Percentiles rank a stretch among this genome's conserved stretches.
Evolutionary conservation across 1,140 invertebrate genomes (phyloP).

Genomic region (Leptinotarsa texana): DNA sequence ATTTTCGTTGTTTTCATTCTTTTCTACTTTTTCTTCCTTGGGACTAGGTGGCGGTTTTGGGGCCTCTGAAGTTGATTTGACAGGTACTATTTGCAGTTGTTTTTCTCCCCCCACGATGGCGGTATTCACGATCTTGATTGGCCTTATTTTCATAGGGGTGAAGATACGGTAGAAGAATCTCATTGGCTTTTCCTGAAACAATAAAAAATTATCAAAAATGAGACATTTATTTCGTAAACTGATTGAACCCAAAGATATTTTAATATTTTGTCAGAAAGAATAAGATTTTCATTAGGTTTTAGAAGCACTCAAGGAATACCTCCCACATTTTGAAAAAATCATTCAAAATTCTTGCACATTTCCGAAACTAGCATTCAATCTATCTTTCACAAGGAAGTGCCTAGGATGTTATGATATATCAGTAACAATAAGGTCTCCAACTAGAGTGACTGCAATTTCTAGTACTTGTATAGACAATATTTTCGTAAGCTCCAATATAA

Average conservation of each 20-base stretch:
- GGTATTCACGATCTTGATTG: slow-evolving; percentile 53
- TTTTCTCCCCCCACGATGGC: slow-evolving; percentile 44
- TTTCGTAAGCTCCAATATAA: too few relatives aligned
- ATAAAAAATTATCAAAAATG: slow-evolving; percentile 24
- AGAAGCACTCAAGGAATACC: too few relatives aligned
- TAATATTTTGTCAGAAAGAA: not conserved
- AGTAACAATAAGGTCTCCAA: too few relatives aligned
- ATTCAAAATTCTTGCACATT: too few relatives aligned
- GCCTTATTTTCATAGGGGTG: slow-evolving; percentile 51
- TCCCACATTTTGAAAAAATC: too few relatives aligned
- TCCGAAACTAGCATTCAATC: too few relatives aligned
- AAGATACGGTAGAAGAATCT: slow-evolving; percentile 66
- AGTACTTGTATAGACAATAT: too few relatives aligned
- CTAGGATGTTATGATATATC: too few relatives aligned
- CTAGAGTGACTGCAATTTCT: too few relatives aligned
- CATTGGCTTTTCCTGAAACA: slow-evolving; percentile 64
- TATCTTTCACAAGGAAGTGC: not conserved
- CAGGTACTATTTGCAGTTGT: slow-evolving; percentile 52
- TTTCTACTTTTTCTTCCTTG: slow-evolving; percentile 31
- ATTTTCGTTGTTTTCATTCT: slow-evolving; percentile 19
- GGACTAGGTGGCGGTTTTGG: slow-evolving; percentile 9
- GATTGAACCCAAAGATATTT: not conserved
- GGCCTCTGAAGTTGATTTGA: slow-evolving; percentile 30
- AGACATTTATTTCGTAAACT: not conserved
- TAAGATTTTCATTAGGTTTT: too few relatives aligned